Base-by-base conservation (phyloP, 2,797 vertebrate species). In the Platalea minor region DNA sequence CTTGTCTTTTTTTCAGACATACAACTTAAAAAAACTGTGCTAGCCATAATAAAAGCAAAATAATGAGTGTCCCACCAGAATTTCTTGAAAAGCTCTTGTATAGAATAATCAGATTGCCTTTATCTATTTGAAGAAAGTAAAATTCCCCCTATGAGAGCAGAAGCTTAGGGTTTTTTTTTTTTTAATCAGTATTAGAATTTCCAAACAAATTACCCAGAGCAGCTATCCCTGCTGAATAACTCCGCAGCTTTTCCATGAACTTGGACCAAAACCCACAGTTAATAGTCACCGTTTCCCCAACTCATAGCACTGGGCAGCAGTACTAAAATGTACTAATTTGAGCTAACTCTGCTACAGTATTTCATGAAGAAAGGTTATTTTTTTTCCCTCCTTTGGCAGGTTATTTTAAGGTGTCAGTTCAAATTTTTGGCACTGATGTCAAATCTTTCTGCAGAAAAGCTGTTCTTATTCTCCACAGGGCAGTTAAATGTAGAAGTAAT, bases 331-430 rank as follows among this genome's bases (percentile, higher is more conserved):
- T 23, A 61, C 50, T 81, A 68, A 78, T 86, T 90, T 90, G 73
- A 94, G 65, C 29, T 86, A 57, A 81, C 3, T 63, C 37, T 90
- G 50, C 33, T 64, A 45, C 41, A 56, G 43, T 61, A 67, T 79
- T 92, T 89, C 43, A 82, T 19, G 28, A 91, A 79, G 35, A 76
- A 79, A 92, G 5, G 35, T 23, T 78, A 31, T 25, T 45, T 84
- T 72, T 65, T 89, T 50, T 2, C 11, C 25, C n/a, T 79, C 35
- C 33, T 91, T 94, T 60, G 56, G 56, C 50, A 41, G 51, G 64
- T 82, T 93, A 89, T 96, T 95, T 94, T 94, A 96, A 96, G 56
- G 45, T 88, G 81, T 80, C 41, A 33, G 51, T 85, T 93, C 5
- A 19, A 68, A 91, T 45, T 91, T 87, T 93, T 93, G 93, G 92